Evolutionary conservation across 2,888 invertebrate species (phyloP), one percentile per base, ranked within the genome.

Genomic region (Epistrophella euchroma): DNA sequence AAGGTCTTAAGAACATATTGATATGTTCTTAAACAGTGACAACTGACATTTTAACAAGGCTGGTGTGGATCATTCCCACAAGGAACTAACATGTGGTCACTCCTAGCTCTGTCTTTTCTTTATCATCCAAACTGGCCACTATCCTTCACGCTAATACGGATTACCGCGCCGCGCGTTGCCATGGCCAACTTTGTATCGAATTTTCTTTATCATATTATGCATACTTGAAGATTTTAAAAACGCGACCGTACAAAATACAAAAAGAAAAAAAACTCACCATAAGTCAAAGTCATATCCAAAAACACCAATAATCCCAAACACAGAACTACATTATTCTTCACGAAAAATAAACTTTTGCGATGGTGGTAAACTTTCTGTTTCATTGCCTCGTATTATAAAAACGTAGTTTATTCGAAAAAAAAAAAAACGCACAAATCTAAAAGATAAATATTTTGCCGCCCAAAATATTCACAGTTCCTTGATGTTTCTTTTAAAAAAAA

Each of bases 291-390:
- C 52, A 75, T 62, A 80, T 80, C 75, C 75, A 75, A 52, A 68
- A 80, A 52, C 40, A 80, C 17, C 9, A 80, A 19, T n/a, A 80
- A 43, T 74, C 74, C 74, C 28, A 79, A n/a, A 25, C 11, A 64
- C 19, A 45, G 55, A 17, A 56, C 28, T 5, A 64, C 35, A 28
- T 78, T 37, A 37, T 73, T 78, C 10, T 19, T 72, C 15, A 73
- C 11, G 50, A 66, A 74, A 9, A 66, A 7, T n/a, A 32, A 74
- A 2, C 66, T 32, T 17, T 19, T 58, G 32, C 43, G 43, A n/a
- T 47, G 25, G 32, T 47, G 25, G 32, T 50, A 19, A 17, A 50
- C 50, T 40, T 43, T 75, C 11, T 22, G 13, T 32, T 47, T 19
- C 55, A 72, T 50, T 11, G 10, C 37, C 5, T 2, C 40, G 28